A percentile compares a stretch with the other conserved stretches of the same genome.
phyloP scores from a whole-genome alignment of 2,113 vertebrate genomes.

The Eublepharis macularius region DNA sequence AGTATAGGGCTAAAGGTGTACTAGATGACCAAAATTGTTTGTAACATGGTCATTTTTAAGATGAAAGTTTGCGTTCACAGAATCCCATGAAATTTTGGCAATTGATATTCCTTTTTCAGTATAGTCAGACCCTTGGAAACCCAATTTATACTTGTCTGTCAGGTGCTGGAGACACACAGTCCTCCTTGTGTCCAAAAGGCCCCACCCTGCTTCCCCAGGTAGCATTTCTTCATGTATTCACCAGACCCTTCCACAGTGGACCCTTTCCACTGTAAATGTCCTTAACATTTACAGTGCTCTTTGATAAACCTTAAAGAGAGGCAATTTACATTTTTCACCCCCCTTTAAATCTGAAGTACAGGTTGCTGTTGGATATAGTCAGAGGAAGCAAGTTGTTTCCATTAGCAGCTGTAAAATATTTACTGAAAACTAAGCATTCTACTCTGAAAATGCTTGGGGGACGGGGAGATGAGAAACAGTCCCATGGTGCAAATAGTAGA shows the following conservation, averaged over 20 bases:
- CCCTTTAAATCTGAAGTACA: conserved; percentile 32
- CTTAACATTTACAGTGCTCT: neutral
- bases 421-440: conserved; percentile 13
- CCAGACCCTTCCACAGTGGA: neutral
- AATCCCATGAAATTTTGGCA: neutral
- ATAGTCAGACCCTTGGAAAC: neutral
- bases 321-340: conserved; percentile 35
- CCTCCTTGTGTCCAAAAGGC: neutral
- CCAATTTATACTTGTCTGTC: too few species aligned
- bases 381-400: conserved; percentile 44
- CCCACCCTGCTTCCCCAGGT: too few species aligned
- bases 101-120: too few species aligned
- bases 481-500: neutral
- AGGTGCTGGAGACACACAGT: neutral
- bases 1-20: neutral
- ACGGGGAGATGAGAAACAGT: neutral
- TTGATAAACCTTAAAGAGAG: conserved; percentile 31
- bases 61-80: neutral
- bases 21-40: neutral
- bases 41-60: neutral
- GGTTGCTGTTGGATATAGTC: conserved; percentile 24
- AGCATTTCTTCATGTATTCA: neutral
- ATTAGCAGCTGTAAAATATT: conserved; percentile 60
- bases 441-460: fast-evolving
- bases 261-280: neutral